Base-by-base conservation (phyloP, 2,888 invertebrate genomes). In the Hedychridium roseum region DNA sequence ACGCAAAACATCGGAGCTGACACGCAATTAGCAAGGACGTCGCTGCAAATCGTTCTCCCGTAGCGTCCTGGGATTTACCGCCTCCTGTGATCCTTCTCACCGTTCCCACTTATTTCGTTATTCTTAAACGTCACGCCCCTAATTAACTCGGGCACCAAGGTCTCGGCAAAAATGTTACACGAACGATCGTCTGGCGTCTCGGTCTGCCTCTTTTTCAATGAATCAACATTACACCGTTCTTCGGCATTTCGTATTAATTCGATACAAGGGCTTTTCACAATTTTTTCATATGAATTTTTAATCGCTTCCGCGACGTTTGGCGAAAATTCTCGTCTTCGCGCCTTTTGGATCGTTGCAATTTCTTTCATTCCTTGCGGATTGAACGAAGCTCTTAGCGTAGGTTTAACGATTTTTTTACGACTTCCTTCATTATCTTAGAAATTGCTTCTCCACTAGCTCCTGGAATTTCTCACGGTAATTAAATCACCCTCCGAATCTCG, bases 381-480 rank as follows among this genome's bases (percentile, higher is more conserved):
- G 28, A 28, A 14, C 3, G 28, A 28, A 28, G 28, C 11, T n/a
- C n/a, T n/a, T n/a, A n/a, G n/a, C n/a, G n/a, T n/a, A n/a, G 16
- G 42, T 34, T 39, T 26, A 35, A 43, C 21, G 46, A 49, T 50
- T 57, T 48, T 54, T 45, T 49, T 36, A 28, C 48, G 42, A 49
- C 46, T 51, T n/a, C 46, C 50, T 55, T 53, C 52, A 56, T 60
- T 60, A 50, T 47, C 53, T 52, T 46, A 43, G 60, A 55, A 55
- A 59, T 59, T 54, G 48, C 48, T 40, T 30, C 49, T 43, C 59
- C 50, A 50, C 53, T 60, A 48, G 44, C 43, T 50, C 54, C 57
- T 47, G 60, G 43, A 63, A 60, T 61, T 64, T 63, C 57, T 58
- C 57, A 60, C 61, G 60, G 56, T 68, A 69, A 69, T 69, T 68